Conservation (phyloP, 1,140 invertebrate genomes). For the Rhagoletis pomonella region DNA sequence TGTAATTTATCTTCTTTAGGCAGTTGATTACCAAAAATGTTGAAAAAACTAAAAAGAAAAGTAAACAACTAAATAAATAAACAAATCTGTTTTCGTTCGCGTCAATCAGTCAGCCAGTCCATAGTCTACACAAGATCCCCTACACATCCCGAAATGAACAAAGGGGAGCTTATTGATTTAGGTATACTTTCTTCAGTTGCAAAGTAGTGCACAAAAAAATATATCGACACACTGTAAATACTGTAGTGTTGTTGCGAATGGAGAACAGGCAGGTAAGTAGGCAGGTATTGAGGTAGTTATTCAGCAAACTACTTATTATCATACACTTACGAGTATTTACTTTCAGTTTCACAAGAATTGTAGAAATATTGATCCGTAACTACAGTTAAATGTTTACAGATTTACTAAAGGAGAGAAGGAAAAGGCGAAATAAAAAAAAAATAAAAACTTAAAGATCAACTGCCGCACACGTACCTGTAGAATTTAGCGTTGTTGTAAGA, state of each 20-base stretch:
- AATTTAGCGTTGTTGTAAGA: conserved; percentile 7
- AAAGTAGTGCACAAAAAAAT: background rate
- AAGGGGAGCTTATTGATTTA: background rate
- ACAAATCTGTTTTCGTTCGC: background rate
- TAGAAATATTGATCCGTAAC: background rate
- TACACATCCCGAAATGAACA: background rate
- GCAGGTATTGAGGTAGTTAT: background rate
- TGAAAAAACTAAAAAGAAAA: no score
- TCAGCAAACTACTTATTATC: background rate
- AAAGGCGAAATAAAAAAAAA: background rate
- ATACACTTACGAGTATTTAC: background rate
- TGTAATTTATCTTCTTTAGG: no score
- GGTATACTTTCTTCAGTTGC: background rate
- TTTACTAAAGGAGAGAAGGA: background rate
- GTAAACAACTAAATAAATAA: background rate
- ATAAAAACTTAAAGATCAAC: background rate
- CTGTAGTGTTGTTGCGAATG: background rate
- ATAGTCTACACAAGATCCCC: background rate
- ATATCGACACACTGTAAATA: conserved; percentile 22
- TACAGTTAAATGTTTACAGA: background rate
- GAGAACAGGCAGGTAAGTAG: background rate
- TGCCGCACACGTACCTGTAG: background rate
- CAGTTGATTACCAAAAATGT: no score
- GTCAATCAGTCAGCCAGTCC: background rate
- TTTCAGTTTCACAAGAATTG: background rate